Conservation (phyloP, 2,797 vertebrate species). For the Manis crassicaudata region DNA sequence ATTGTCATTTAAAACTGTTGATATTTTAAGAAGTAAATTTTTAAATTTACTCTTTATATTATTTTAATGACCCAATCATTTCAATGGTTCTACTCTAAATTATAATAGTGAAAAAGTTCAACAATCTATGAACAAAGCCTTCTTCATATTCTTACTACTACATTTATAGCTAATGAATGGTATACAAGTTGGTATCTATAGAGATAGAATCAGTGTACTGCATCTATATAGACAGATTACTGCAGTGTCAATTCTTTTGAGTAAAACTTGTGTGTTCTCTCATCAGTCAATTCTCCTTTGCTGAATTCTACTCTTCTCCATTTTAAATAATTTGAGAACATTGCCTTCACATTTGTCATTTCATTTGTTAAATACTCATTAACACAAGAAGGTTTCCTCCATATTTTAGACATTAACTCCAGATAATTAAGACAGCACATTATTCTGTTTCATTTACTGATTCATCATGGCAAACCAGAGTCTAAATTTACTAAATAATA, state of each 20-base stretch:
- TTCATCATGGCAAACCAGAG: not conserved
- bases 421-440: not conserved
- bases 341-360: not conserved
- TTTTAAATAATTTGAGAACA: slow-evolving; percentile 10
- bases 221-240: not conserved
- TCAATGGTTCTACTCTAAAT: not conserved
- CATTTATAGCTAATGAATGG: not conserved
- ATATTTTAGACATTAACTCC: not conserved
- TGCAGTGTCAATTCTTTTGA: not conserved
- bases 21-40: not conserved
- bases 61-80: not conserved
- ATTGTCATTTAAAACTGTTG: not conserved
- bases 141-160: not conserved
- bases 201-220: not conserved
- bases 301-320: not conserved
- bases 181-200: not conserved
- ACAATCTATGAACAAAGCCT: not conserved
- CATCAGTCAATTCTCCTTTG: not conserved
- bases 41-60: not conserved
- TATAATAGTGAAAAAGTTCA: not conserved
- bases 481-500: not conserved
- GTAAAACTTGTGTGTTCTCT: not conserved
- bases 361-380: slow-evolving; percentile 32
- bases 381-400: not conserved
- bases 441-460: not conserved